Evolutionary conservation across 2,113 vertebrate genomes (phyloP).

Genomic region (Oncorhynchus keta): DNA sequence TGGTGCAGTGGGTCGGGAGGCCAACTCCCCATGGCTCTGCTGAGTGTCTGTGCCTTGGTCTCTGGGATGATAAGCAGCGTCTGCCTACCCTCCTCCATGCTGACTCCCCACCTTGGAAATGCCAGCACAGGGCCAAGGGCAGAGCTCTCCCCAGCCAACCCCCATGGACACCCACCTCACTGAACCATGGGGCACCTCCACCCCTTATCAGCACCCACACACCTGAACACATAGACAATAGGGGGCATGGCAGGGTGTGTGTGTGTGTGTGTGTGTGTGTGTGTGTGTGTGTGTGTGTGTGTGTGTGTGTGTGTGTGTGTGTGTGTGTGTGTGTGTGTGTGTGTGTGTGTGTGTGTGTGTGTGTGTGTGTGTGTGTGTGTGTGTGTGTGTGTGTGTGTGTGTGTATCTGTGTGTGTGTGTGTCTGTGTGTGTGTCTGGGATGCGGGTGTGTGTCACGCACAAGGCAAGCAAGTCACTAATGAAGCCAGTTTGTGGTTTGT

Average conservation of each 20-base stretch:
- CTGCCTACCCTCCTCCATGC: slow-evolving; percentile 24
- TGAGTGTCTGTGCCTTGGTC: slow-evolving; percentile 38
- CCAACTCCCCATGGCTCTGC: slow-evolving; percentile 50
- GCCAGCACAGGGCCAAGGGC: slow-evolving; percentile 58
- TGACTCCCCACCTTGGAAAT: slow-evolving; percentile 56
- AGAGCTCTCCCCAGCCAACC: slow-evolving; percentile 38
- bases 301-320: no score
- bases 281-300: no score
- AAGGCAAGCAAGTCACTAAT: not conserved
- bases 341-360: slow-evolving; percentile 10
- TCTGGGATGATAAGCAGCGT: slow-evolving; percentile 50
- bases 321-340: no score
- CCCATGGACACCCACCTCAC: slow-evolving; percentile 48
- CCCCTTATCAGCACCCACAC: slow-evolving; percentile 70
- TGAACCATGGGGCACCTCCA: slow-evolving; percentile 56
- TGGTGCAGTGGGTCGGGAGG: slow-evolving; percentile 14
- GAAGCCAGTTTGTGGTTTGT: slow-evolving; percentile 37
- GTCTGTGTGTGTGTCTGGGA: slow-evolving; percentile 11
- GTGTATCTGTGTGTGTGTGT: not conserved
- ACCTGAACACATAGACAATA: slow-evolving; percentile 48
- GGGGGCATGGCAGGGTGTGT: slow-evolving; percentile 2
- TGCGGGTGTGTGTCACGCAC: not conserved
- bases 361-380: slow-evolving; percentile 27
- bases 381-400: not conserved
- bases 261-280: no score